A percentile compares a stretch with the other conserved stretches of the same genome.
Conservation (phyloP, 2,113 vertebrate species). For the Mormyrus lacerda region DNA sequence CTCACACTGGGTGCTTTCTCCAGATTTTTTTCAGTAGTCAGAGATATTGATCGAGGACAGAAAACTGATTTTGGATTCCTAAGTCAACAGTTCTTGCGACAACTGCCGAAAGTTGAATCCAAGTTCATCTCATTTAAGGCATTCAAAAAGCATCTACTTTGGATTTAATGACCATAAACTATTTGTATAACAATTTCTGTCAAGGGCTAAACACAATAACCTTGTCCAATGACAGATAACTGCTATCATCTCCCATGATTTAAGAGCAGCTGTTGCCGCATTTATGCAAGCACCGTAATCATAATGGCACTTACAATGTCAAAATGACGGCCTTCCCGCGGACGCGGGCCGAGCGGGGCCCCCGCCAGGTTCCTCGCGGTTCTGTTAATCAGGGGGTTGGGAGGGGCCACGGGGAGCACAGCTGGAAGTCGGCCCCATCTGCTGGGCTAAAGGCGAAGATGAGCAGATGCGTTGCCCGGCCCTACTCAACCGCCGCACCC, state of each 20-base stretch:
- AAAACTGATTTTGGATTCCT: not conserved
- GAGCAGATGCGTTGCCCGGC: not conserved
- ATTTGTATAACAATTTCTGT: slow-evolving; percentile 16
- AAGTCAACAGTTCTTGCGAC: not conserved
- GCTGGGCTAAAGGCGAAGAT: not conserved
- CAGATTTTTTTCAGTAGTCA: not conserved
- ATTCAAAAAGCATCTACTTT: not conserved
- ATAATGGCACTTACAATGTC: not conserved
- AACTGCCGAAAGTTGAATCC: not conserved
- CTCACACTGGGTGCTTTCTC: not conserved
- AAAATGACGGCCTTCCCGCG: not conserved
- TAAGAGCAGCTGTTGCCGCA: not conserved
- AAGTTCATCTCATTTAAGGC: slow-evolving; percentile 1
- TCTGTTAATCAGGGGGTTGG: slow-evolving; percentile 11
- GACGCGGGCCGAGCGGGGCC: not conserved
- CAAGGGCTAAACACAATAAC: slow-evolving; percentile 10
- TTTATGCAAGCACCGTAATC: not conserved
- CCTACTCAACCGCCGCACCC: not conserved
- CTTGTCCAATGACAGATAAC: slow-evolving; percentile 2
- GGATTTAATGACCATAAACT: not conserved
- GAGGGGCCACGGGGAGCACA: not conserved
- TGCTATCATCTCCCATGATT: not conserved
- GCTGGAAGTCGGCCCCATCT: not conserved
- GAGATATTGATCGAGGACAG: not conserved
- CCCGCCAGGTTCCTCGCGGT: not conserved